phyloP scores from a whole-genome alignment of 2,113 vertebrate species.

The Zosterops japonicus region DNA sequence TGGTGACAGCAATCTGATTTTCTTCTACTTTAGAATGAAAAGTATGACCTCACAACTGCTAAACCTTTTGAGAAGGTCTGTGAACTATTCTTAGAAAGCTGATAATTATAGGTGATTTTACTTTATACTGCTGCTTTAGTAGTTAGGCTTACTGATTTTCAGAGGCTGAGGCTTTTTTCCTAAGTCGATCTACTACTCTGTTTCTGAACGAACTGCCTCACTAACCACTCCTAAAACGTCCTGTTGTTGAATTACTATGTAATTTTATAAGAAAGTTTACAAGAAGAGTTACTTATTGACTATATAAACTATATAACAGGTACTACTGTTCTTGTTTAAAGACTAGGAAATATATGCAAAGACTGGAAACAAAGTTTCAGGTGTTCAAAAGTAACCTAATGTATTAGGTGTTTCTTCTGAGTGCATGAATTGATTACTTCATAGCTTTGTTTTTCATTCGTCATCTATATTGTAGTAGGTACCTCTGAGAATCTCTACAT shows the following conservation, averaged over 20 bases:
- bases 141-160: background rate
- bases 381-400: background rate
- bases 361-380: background rate
- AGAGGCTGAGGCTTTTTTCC: background rate
- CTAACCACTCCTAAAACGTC: background rate
- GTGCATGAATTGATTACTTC: background rate
- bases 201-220: background rate
- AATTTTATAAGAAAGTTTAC: background rate
- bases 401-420: background rate
- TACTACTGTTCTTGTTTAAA: background rate
- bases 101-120: background rate
- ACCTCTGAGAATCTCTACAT: background rate
- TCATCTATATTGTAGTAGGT: background rate
- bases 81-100: background rate
- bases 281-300: background rate
- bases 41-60: background rate
- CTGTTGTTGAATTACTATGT: background rate
- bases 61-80: background rate
- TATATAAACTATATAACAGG: background rate
- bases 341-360: background rate
- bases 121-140: background rate
- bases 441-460: background rate
- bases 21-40: background rate
- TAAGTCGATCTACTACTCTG: background rate
- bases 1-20: background rate